phyloP scores from a whole-genome alignment of 64 coral and sea anemone species.

The Stichodactyla helianthus region DNA sequence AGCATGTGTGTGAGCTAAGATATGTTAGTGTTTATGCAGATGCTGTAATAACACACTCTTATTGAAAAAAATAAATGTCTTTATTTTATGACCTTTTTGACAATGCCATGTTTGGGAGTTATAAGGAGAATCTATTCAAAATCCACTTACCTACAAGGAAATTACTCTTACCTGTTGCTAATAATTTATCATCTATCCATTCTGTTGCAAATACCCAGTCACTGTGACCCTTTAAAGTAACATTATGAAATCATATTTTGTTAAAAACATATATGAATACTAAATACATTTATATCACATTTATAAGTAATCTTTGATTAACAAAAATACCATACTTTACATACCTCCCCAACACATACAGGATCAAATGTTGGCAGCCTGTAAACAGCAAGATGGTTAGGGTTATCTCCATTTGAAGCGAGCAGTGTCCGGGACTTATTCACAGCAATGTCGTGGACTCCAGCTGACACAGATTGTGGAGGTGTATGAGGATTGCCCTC shows the following conservation, averaged over 20 bases:
- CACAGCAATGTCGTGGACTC: slow-evolving; percentile 81
- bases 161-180: slow-evolving; percentile 67
- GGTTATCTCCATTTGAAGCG: slow-evolving; percentile 90
- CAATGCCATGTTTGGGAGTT: too few species aligned
- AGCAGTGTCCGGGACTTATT: slow-evolving; percentile 61
- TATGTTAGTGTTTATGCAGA: too few species aligned
- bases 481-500: slow-evolving; percentile 50
- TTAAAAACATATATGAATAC: too few species aligned
- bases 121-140: too few species aligned
- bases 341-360: slow-evolving; percentile 91
- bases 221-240: slow-evolving; percentile 43
- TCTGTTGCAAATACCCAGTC: slow-evolving; percentile 93
- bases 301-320: too few species aligned
- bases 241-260: background rate
- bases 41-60: too few species aligned
- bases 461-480: slow-evolving; percentile 60
- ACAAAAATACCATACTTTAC: background rate
- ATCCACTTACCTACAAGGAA: too few species aligned
- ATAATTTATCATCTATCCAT: slow-evolving; percentile 79
- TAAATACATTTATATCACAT: too few species aligned
- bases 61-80: too few species aligned
- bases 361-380: slow-evolving; percentile 92
- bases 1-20: too few species aligned
- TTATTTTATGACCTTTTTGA: too few species aligned
- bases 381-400: slow-evolving; percentile 90